A percentile compares a stretch with the other conserved stretches of the same genome.
phyloP scores from a whole-genome alignment of 2,113 vertebrate genomes.

The Periophthalmus modestus region DNA sequence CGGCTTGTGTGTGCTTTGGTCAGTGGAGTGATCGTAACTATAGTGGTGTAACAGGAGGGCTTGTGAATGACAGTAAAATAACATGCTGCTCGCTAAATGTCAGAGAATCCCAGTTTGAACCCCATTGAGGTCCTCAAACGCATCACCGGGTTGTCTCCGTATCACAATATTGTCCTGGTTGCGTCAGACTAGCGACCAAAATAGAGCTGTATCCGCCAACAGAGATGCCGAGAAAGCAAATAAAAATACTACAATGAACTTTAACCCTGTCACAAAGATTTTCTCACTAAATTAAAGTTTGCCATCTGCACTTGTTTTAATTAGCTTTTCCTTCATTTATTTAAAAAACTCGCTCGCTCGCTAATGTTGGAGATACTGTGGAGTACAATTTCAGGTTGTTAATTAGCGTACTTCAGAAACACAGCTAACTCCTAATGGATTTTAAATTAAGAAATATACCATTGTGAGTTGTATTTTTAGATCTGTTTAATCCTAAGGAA shows the following conservation, averaged over 20 bases:
- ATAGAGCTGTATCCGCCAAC: slow-evolving; percentile 12
- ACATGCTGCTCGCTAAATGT: background rate
- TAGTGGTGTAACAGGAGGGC: slow-evolving; percentile 14
- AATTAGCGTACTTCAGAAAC: background rate
- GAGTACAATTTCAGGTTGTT: background rate
- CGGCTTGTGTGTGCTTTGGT: slow-evolving; percentile 3
- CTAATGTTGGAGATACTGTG: background rate
- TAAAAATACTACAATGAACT: background rate
- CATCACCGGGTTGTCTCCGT: slow-evolving; percentile 24
- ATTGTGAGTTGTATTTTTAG: background rate
- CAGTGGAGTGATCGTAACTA: slow-evolving; percentile 33
- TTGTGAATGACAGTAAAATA: slow-evolving; percentile 16
- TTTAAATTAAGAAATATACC: background rate
- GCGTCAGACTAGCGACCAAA: slow-evolving; percentile 20
- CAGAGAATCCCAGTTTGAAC: slow-evolving; percentile 1
- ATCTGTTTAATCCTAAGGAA: background rate
- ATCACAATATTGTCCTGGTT: slow-evolving; percentile 33
- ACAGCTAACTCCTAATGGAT: background rate
- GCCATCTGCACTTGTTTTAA: background rate
- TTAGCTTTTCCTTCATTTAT: background rate
- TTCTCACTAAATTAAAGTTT: background rate
- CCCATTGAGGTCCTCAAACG: slow-evolving; percentile 22
- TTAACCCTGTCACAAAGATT: background rate
- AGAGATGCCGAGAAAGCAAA: slow-evolving; percentile 9
- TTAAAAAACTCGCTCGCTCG: background rate